These are phyloP conservation scores for Tylochromis polylepis DNA, from an alignment of 2,113 vertebrate species.

Conservation along the genomic window DNA sequence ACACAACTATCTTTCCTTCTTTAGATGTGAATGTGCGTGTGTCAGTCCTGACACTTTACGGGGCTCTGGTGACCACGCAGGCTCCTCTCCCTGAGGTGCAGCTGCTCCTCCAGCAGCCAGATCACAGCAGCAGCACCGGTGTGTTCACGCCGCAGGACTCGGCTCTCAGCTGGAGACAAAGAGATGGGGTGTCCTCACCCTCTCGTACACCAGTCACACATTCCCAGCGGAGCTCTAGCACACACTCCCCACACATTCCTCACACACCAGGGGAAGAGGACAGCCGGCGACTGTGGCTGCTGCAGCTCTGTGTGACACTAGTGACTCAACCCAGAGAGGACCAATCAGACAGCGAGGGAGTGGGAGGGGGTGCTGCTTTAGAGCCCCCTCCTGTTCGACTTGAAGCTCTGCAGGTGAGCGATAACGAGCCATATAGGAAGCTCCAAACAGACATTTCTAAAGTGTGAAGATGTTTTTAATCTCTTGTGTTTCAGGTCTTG, in stretches of 20 bases:
- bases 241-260: slow-evolving; percentile 21
- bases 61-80: slow-evolving; percentile 85
- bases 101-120: slow-evolving; percentile 86
- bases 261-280: slow-evolving; percentile 25
- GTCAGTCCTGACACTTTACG: slow-evolving; percentile 86
- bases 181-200: slow-evolving; percentile 10
- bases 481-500: slow-evolving; percentile 75
- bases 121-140: slow-evolving; percentile 43
- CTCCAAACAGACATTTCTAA: neutral
- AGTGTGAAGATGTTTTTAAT: neutral
- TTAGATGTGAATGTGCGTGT: slow-evolving; percentile 94
- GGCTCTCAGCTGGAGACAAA: slow-evolving; percentile 70
- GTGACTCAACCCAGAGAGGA: slow-evolving; percentile 82
- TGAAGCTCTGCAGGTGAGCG: slow-evolving; percentile 88
- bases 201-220: slow-evolving; percentile 15
- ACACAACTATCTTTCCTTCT: neutral
- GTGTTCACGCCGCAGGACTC: slow-evolving; percentile 62
- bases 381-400: slow-evolving; percentile 88
- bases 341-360: slow-evolving; percentile 77
- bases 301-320: slow-evolving; percentile 81
- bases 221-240: neutral
- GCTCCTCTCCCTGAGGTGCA: slow-evolving; percentile 89
- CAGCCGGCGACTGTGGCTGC: slow-evolving; percentile 79
- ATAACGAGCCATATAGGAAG: neutral
- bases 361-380: slow-evolving; percentile 35